These are phyloP conservation scores for Lagopus muta DNA, from an alignment of 2,113 vertebrate genomes.

Conservation along the genomic window DNA sequence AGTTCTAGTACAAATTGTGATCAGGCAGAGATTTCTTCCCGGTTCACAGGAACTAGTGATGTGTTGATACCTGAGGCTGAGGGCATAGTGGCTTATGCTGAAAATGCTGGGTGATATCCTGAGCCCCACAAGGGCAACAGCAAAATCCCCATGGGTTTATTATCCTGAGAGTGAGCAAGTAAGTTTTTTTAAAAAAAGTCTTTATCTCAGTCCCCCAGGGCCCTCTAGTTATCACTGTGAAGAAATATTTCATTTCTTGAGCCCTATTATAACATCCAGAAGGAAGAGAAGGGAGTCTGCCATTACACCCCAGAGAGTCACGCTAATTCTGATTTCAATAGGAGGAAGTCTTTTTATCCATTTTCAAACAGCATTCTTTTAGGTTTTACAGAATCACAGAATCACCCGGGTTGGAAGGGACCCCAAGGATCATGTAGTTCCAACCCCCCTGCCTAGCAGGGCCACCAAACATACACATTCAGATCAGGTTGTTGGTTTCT, in stretches of 20 bases:
- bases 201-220: neutral
- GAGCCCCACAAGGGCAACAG: neutral
- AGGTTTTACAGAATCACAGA: no score
- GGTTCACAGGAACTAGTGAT: neutral
- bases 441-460: no score
- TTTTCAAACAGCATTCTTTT: neutral
- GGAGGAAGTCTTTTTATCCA: neutral
- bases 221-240: neutral
- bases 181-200: neutral
- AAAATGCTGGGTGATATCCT: neutral
- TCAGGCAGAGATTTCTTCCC: neutral
- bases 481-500: neutral
- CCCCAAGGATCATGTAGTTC: no score
- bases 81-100: neutral
- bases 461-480: no score
- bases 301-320: neutral
- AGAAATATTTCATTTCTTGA: neutral
- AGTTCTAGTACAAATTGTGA: neutral
- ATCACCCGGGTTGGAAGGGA: no score
- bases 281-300: neutral
- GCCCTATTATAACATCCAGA: neutral
- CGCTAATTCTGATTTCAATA: neutral
- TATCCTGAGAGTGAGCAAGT: neutral
- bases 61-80: neutral
- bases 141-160: conserved; percentile 14